phyloP scores from a whole-genome alignment of 1,140 invertebrate genomes.

The Bicyclus anynana region DNA sequence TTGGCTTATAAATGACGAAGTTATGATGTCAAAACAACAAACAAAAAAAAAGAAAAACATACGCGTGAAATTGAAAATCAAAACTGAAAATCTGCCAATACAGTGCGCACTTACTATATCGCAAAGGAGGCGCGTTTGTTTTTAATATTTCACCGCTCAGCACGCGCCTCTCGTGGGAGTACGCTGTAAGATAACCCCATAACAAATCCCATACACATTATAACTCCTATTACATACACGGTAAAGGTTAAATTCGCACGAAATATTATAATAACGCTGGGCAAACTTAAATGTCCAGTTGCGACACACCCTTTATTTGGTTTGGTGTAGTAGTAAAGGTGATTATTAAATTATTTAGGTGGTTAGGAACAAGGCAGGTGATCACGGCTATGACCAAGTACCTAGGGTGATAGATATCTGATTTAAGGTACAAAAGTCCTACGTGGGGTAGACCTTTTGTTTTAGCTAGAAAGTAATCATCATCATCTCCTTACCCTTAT shows the following conservation, averaged over 20 bases:
- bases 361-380: not conserved
- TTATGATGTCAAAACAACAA: no score
- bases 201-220: not conserved
- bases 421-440: no score
- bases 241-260: conserved; percentile 15
- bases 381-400: not conserved
- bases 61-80: no score
- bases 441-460: no score
- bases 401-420: no score
- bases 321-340: conserved; percentile 24
- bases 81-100: not conserved
- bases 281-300: conserved; percentile 25
- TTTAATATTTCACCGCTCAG: conserved; percentile 56
- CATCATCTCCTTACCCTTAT: no score
- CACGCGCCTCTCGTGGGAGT: conserved; percentile 55
- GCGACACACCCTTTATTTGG: conserved; percentile 32
- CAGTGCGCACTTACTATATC: conserved; percentile 10
- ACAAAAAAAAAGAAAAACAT: no score
- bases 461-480: no score
- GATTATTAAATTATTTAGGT: conserved; percentile 21
- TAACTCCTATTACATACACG: not conserved
- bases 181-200: conserved; percentile 26
- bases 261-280: not conserved
- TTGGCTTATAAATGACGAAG: no score
- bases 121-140: conserved; percentile 31